Conservation (phyloP, 2,113 vertebrate genomes). For the Lycocorax pyrrhopterus region DNA sequence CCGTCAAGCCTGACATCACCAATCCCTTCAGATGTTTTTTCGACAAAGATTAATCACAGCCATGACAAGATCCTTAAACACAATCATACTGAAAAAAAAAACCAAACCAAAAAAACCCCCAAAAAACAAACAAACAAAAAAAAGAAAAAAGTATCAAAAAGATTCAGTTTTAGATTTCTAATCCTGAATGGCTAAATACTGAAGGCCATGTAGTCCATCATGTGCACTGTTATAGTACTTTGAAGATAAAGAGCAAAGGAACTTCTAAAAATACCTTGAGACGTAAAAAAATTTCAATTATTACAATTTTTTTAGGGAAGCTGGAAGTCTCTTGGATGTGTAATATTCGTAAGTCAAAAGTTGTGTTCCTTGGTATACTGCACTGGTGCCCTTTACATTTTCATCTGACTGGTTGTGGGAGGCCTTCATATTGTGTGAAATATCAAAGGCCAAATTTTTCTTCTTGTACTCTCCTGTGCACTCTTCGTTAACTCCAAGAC, state of each 20-base stretch:
- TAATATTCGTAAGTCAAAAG: not conserved
- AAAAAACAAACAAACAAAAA: not conserved
- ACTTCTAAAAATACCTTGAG: not conserved
- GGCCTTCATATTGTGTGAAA: not conserved
- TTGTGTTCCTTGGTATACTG: not conserved
- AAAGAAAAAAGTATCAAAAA: not conserved
- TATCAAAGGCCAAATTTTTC: not conserved
- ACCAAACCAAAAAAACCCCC: not conserved
- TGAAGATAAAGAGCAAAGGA: not conserved
- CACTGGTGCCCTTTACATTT: not conserved
- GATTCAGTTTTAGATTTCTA: not conserved
- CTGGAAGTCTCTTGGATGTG: not conserved
- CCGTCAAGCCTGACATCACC: not conserved
- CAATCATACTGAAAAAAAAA: not conserved
- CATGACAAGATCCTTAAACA: not conserved
- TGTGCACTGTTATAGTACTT: not conserved
- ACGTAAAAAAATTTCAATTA: not conserved
- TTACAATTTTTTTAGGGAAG: not conserved
- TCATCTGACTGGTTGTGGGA: not conserved
- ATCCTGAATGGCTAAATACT: not conserved
- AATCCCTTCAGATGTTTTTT: not conserved
- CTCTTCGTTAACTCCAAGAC: not conserved
- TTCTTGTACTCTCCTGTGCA: not conserved
- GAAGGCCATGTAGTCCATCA: not conserved
- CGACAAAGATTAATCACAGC: not conserved